Evolutionary conservation across 2,888 invertebrate species (phyloP).

Genomic region (Pristionchus maxplancki): DNA sequence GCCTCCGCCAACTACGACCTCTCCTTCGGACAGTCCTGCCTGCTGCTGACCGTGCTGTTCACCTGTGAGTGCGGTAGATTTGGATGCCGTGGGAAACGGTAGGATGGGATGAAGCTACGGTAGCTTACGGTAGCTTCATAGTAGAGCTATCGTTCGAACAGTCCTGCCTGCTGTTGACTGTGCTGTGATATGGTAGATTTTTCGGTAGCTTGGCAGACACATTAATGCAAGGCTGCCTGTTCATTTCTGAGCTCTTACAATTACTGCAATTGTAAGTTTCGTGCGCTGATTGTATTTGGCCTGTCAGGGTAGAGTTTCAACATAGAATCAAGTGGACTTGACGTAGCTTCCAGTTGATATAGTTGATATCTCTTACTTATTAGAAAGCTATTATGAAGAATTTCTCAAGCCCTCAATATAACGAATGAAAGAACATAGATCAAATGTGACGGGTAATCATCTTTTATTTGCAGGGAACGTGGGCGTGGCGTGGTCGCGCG

Average conservation of each 20-base stretch:
- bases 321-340: not conserved
- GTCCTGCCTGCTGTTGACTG: too few relatives aligned
- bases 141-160: too few relatives aligned
- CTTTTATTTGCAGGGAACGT: constrained; percentile 56
- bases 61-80: constrained; percentile 54
- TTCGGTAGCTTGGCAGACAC: too few relatives aligned
- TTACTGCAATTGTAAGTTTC: too few relatives aligned
- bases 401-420: too few relatives aligned
- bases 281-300: too few relatives aligned
- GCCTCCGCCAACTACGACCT: constrained; percentile 57
- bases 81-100: not conserved
- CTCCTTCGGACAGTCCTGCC: constrained; percentile 52
- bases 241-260: too few relatives aligned
- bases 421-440: too few relatives aligned
- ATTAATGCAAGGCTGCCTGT: too few relatives aligned
- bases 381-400: too few relatives aligned
- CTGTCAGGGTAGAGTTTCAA: not conserved
- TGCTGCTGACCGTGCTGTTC: constrained; percentile 56
- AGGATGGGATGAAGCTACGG: not conserved
- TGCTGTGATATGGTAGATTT: not conserved
- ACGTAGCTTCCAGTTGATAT: not conserved
- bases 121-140: not conserved
- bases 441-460: too few relatives aligned
- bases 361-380: too few relatives aligned
- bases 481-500: constrained; percentile 59